These are phyloP conservation scores for Falco punctatus DNA, from an alignment of 2,113 vertebrate genomes.

Conservation along the genomic window DNA sequence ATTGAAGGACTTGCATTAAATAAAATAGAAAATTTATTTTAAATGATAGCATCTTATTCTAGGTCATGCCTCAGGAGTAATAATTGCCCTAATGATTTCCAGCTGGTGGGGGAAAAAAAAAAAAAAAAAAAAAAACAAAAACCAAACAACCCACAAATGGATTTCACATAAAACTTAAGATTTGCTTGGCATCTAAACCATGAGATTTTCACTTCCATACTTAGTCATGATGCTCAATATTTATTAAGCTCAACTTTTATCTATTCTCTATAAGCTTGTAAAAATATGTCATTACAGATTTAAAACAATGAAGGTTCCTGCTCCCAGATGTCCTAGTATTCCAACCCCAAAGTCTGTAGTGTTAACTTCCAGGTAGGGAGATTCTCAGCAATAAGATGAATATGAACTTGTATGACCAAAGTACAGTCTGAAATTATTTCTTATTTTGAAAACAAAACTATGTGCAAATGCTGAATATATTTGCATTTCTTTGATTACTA, in stretches of 20 bases:
- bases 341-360: neutral
- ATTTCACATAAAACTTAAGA: neutral
- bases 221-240: neutral
- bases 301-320: neutral
- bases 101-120: neutral
- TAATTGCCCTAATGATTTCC: neutral
- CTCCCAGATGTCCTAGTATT: neutral
- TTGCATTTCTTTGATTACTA: neutral
- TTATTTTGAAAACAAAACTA: neutral
- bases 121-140: neutral
- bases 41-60: neutral
- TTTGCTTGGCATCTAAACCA: neutral
- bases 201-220: neutral
- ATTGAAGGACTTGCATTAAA: neutral
- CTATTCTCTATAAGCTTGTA: neutral
- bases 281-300: neutral
- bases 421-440: neutral
- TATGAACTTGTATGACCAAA: neutral
- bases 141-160: neutral
- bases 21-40: neutral
- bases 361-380: neutral
- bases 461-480: neutral
- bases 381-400: neutral
- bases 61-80: neutral
- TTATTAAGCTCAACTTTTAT: neutral